Percentiles rank a stretch among this genome's conserved stretches.
These are phyloP conservation scores for Phalacrocorax brasilianus DNA, from an alignment of 2,113 vertebrate genomes.

Conservation along the genomic window DNA sequence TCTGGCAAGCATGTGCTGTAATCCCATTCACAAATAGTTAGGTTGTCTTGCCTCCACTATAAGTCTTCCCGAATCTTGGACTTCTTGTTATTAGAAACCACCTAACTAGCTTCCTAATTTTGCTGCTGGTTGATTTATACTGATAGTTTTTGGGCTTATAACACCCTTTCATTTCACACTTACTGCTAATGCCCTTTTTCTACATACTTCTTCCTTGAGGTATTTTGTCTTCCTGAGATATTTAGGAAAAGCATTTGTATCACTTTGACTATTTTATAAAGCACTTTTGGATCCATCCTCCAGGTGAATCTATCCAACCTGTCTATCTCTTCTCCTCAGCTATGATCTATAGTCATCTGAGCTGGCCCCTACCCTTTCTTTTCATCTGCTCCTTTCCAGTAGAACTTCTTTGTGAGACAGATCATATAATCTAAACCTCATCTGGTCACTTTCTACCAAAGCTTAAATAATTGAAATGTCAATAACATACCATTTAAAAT, in stretches of 20 bases:
- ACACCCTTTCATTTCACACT: background rate
- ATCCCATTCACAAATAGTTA: background rate
- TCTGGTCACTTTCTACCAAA: slow-evolving; percentile 59
- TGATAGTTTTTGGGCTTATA: background rate
- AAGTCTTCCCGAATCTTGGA: background rate
- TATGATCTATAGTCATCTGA: background rate
- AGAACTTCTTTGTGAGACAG: background rate
- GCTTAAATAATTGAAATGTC: slow-evolving; percentile 71
- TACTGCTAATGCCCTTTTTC: background rate
- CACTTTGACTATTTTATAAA: background rate
- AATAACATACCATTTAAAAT: slow-evolving; percentile 68
- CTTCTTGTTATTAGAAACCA: background rate
- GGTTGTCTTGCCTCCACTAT: background rate
- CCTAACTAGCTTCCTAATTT: background rate
- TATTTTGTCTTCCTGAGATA: background rate
- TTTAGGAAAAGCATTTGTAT: background rate
- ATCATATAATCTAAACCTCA: slow-evolving; percentile 54
- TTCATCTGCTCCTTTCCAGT: background rate
- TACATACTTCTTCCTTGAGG: background rate
- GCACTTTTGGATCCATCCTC: background rate
- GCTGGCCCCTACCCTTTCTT: background rate
- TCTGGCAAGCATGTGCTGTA: background rate
- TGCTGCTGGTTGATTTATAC: background rate
- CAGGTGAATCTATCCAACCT: background rate
- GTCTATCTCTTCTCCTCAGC: background rate